Percentiles rank a stretch among this genome's conserved stretches.
These are phyloP conservation scores for Bradypodion ventrale DNA, from an alignment of 2,797 vertebrate species.

Conservation along the genomic window DNA sequence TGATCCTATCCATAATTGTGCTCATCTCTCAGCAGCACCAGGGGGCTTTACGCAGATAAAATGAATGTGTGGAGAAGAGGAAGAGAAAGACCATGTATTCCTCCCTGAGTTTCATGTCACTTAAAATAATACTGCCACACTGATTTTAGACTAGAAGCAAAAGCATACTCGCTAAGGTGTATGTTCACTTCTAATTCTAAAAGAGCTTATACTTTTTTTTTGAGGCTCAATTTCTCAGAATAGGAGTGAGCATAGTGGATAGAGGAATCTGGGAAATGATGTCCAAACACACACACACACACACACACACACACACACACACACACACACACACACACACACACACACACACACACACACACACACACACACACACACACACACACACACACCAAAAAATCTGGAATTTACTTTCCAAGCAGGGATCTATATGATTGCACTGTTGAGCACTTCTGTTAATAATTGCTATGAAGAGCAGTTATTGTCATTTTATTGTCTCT, in stretches of 20 bases:
- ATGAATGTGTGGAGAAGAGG: not conserved
- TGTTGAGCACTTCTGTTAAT: not conserved
- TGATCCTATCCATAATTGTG: too few relatives aligned
- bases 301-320: too few relatives aligned
- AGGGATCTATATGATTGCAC: not conserved
- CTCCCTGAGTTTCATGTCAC: not conserved
- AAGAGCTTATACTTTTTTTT: too few relatives aligned
- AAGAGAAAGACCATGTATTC: not conserved
- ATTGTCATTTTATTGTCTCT: not conserved
- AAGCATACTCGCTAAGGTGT: not conserved
- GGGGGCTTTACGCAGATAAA: not conserved
- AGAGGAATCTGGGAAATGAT: too few relatives aligned
- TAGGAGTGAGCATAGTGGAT: too few relatives aligned
- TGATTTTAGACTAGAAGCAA: not conserved
- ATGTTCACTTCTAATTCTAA: not conserved
- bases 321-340: too few relatives aligned
- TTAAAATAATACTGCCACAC: too few relatives aligned
- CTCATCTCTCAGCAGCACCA: not conserved
- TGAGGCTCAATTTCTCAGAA: too few relatives aligned
- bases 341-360: too few relatives aligned
- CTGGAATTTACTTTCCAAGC: not conserved
- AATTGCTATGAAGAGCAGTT: not conserved
- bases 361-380: too few relatives aligned
- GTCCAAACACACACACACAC: too few relatives aligned
- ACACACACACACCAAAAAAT: too few relatives aligned